Conservation (phyloP, 2,888 invertebrate species). For the Aphodius sticticus region DNA sequence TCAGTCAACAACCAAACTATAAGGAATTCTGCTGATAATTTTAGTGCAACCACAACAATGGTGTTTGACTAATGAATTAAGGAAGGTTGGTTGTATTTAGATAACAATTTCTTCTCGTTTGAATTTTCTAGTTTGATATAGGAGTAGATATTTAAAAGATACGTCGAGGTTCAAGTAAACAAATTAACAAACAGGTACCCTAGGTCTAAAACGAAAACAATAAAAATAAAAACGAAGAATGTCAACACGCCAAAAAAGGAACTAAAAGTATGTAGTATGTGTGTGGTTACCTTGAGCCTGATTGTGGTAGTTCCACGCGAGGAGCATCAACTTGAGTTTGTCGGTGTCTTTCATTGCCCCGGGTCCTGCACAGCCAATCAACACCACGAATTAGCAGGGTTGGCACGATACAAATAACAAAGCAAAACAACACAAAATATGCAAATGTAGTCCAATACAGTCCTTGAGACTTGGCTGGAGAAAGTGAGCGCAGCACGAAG, state of each 20-base stretch:
- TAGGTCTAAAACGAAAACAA: neutral
- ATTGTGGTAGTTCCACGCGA: conserved; percentile 89
- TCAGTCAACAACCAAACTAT: too few relatives aligned
- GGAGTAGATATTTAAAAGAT: too few relatives aligned
- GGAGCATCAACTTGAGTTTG: conserved; percentile 87
- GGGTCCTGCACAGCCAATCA: conserved; percentile 62
- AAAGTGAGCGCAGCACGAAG: neutral
- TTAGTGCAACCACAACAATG: too few relatives aligned
- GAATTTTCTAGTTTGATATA: neutral
- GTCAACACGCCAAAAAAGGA: conserved; percentile 1
- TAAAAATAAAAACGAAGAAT: conserved; percentile 21
- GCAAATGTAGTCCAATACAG: neutral
- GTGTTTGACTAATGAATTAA: too few relatives aligned
- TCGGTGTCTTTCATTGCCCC: conserved; percentile 81
- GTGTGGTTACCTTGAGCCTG: conserved; percentile 70
- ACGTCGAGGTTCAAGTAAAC: conserved; percentile 5
- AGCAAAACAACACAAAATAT: conserved; percentile 12
- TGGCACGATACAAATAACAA: conserved; percentile 46
- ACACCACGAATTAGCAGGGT: conserved; percentile 59
- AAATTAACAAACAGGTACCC: neutral
- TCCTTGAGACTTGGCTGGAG: neutral
- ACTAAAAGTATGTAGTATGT: conserved; percentile 31
- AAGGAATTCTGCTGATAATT: too few relatives aligned
- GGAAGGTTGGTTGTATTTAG: too few relatives aligned
- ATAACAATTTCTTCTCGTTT: neutral